These are phyloP conservation scores for Nycticebus coucang DNA, from an alignment of 2,113 vertebrate genomes.

Conservation along the genomic window DNA sequence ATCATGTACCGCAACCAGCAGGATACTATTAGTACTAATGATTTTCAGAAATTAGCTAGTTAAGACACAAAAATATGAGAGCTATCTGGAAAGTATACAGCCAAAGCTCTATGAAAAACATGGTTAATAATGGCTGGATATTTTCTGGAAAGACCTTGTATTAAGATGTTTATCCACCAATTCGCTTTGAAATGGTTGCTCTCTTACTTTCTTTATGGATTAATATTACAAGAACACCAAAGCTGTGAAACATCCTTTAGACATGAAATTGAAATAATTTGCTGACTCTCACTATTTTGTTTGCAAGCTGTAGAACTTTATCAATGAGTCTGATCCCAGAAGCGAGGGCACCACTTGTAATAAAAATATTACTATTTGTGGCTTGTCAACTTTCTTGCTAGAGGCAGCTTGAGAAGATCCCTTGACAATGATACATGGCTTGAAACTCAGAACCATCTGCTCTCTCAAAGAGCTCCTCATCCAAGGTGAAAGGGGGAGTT, in stretches of 20 bases:
- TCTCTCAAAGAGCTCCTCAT: slow-evolving; percentile 68
- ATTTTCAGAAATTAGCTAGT: background rate
- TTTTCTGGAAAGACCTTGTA: no score
- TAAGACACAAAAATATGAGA: background rate
- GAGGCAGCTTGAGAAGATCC: slow-evolving; percentile 61
- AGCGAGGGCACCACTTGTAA: slow-evolving; percentile 67
- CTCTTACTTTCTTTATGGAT: background rate
- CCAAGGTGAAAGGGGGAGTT: slow-evolving; percentile 81
- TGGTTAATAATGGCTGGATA: no score
- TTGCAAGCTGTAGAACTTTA: slow-evolving; percentile 37
- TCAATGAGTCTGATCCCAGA: slow-evolving; percentile 53
- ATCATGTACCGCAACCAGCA: background rate
- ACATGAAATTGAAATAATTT: slow-evolving; percentile 16
- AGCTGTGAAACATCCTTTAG: slow-evolving; percentile 24
- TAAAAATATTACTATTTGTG: slow-evolving; percentile 61
- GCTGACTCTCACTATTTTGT: slow-evolving; percentile 54
- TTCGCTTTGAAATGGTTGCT: background rate
- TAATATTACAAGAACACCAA: background rate
- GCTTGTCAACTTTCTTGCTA: slow-evolving; percentile 53
- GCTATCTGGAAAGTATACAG: no score
- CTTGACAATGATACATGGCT: slow-evolving; percentile 80
- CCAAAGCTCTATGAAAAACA: no score
- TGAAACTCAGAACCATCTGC: slow-evolving; percentile 78
- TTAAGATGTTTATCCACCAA: background rate
- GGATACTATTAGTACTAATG: background rate